These are phyloP conservation scores for Schizaphis graminum DNA, from an alignment of 2,888 invertebrate genomes.

Conservation along the genomic window DNA sequence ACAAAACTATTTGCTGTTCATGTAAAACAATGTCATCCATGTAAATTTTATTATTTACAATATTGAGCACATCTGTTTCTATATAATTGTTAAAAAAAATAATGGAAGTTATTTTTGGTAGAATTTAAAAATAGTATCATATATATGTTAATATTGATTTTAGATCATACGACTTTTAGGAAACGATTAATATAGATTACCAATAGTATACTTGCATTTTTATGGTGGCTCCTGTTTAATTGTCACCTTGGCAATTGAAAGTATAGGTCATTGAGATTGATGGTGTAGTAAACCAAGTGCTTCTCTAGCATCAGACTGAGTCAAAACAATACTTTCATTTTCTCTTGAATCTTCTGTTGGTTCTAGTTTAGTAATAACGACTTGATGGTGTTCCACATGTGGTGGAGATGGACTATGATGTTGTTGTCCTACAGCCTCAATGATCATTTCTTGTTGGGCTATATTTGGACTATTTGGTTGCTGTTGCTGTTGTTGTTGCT, in stretches of 20 bases:
- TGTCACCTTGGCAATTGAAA: conserved; percentile 28
- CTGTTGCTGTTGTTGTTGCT: conserved; percentile 68
- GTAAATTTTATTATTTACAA: conserved; percentile 14
- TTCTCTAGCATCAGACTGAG: conserved; percentile 61
- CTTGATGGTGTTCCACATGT: conserved; percentile 58
- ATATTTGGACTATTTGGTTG: conserved; percentile 66
- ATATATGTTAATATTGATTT: conserved; percentile 11
- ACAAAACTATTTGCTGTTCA: conserved; percentile 18
- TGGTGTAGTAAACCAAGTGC: conserved; percentile 56
- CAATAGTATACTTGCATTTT: conserved; percentile 51
- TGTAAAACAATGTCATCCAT: not conserved
- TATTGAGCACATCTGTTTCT: conserved; percentile 2
- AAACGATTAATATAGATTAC: conserved; percentile 18
- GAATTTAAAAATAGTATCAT: conserved; percentile 13
- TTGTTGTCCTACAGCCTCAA: conserved; percentile 62
- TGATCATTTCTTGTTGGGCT: conserved; percentile 68
- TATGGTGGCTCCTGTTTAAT: conserved; percentile 59
- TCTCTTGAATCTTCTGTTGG: conserved; percentile 48
- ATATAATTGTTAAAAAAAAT: conserved; percentile 22
- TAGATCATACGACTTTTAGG: conserved; percentile 13
- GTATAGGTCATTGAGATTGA: conserved; percentile 59
- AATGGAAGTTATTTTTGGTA: conserved; percentile 30
- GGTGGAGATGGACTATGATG: conserved; percentile 59
- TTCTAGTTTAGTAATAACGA: conserved; percentile 59
- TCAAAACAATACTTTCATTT: conserved; percentile 59